Conservation (phyloP, 1,140 invertebrate species). For the Drosophila neocordata region DNA sequence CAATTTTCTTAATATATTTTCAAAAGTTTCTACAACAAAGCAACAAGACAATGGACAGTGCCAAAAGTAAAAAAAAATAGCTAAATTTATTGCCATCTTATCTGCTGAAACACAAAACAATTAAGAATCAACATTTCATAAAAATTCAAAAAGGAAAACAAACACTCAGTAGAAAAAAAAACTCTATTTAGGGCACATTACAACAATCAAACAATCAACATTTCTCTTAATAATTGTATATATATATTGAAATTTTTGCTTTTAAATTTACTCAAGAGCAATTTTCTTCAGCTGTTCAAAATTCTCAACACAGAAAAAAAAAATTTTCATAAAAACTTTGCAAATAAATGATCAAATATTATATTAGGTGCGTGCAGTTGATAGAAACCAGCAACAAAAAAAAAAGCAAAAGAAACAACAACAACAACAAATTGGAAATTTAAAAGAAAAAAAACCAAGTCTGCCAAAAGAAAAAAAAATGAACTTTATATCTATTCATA, state of each 20-base stretch:
- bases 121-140: not conserved
- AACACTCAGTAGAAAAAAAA: not conserved
- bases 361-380: constrained; percentile 57
- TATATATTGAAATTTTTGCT: constrained; percentile 22
- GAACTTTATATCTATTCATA: constrained; percentile 31
- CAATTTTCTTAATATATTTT: no score
- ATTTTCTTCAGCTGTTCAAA: constrained; percentile 55
- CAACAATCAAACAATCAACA: constrained; percentile 41
- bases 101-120: constrained; percentile 6
- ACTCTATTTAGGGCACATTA: not conserved
- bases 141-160: not conserved
- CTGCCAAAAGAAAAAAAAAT: constrained; percentile 64
- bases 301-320: constrained; percentile 50
- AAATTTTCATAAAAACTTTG: constrained; percentile 52
- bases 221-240: not conserved
- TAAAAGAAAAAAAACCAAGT: constrained; percentile 43
- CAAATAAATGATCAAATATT: constrained; percentile 70
- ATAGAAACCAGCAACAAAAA: constrained; percentile 23
- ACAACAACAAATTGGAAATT: constrained; percentile 11
- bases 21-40: constrained; percentile 22
- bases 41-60: constrained; percentile 37
- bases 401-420: constrained; percentile 11
- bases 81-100: constrained; percentile 57
- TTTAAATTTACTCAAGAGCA: constrained; percentile 13
- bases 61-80: constrained; percentile 36